A percentile compares a stretch with the other conserved stretches of the same genome.
Conservation (phyloP, 2,888 invertebrate species). For the Mystacides longicornis region DNA sequence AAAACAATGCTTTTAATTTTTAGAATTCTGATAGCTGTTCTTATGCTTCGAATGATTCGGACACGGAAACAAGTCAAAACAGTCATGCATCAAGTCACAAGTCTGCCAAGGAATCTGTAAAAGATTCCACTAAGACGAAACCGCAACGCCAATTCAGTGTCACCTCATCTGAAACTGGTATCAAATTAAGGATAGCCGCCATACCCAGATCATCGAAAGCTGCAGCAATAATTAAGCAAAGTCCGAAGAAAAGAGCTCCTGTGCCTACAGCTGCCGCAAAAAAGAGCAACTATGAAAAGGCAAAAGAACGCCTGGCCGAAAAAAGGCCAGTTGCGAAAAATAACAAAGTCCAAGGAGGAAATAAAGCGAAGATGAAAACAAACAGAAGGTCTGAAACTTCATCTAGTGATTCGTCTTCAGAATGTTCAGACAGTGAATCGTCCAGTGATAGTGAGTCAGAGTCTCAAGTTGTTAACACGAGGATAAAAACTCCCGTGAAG, state of each 20-base stretch:
- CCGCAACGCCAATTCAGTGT: slow-evolving; percentile 49
- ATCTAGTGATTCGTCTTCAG: slow-evolving; percentile 45
- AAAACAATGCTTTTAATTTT: too few species aligned
- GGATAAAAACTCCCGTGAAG: slow-evolving; percentile 9
- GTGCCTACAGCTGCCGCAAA: slow-evolving; percentile 30
- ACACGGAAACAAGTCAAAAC: slow-evolving; percentile 18
- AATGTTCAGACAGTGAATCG: slow-evolving; percentile 37
- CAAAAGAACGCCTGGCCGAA: slow-evolving; percentile 24
- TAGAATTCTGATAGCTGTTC: slow-evolving; percentile 44
- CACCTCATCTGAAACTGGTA: slow-evolving; percentile 51
- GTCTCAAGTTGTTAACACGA: neutral
- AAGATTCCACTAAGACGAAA: slow-evolving; percentile 29
- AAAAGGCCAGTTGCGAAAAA: slow-evolving; percentile 22
- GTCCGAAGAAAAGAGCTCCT: slow-evolving; percentile 32
- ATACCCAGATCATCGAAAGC: slow-evolving; percentile 42
- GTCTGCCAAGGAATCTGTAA: slow-evolving; percentile 27
- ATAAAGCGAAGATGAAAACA: slow-evolving; percentile 17
- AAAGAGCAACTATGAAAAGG: slow-evolving; percentile 30
- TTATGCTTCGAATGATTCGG: slow-evolving; percentile 37
- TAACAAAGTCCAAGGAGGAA: slow-evolving; percentile 21
- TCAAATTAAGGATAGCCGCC: slow-evolving; percentile 55
- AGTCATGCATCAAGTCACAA: slow-evolving; percentile 38
- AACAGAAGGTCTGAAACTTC: slow-evolving; percentile 31
- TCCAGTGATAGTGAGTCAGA: slow-evolving; percentile 28
- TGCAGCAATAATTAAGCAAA: slow-evolving; percentile 31